Conservation (phyloP, 2,113 vertebrate species). For the Sinocyclocheilus grahami region DNA sequence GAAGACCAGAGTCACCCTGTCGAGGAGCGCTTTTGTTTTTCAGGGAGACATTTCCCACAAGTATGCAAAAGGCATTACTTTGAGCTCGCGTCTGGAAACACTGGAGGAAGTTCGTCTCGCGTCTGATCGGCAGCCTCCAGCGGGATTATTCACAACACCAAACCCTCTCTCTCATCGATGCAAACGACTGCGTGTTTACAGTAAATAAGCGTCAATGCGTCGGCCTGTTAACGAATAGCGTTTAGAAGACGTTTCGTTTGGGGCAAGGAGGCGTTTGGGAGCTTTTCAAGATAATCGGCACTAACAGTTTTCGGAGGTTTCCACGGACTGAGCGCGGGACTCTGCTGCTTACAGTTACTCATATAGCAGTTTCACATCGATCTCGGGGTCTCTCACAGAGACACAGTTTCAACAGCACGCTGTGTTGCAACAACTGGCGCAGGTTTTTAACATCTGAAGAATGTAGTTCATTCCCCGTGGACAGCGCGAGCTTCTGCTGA, state of each 20-base stretch:
- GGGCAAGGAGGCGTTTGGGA: neutral
- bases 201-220: neutral
- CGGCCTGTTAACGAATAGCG: neutral
- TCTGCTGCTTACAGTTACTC: neutral
- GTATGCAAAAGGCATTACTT: slow-evolving; percentile 12
- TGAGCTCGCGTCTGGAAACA: slow-evolving; percentile 17
- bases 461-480: slow-evolving; percentile 35
- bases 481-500: slow-evolving; percentile 10
- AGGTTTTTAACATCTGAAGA: slow-evolving; percentile 28
- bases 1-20: slow-evolving; percentile 39
- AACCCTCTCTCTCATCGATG: neutral
- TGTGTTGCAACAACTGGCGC: slow-evolving; percentile 18
- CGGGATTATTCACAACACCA: slow-evolving; percentile 24
- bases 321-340: slow-evolving; percentile 12
- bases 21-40: slow-evolving; percentile 21
- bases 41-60: slow-evolving; percentile 16
- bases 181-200: slow-evolving; percentile 19
- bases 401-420: slow-evolving; percentile 9
- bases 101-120: neutral
- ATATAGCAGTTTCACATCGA: slow-evolving; percentile 4
- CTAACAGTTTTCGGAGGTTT: slow-evolving; percentile 1
- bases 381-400: neutral
- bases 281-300: neutral
- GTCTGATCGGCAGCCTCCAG: neutral
- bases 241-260: neutral